Evolutionary conservation across 2,113 vertebrate species (phyloP).

Genomic region (Crocuta crocuta): DNA sequence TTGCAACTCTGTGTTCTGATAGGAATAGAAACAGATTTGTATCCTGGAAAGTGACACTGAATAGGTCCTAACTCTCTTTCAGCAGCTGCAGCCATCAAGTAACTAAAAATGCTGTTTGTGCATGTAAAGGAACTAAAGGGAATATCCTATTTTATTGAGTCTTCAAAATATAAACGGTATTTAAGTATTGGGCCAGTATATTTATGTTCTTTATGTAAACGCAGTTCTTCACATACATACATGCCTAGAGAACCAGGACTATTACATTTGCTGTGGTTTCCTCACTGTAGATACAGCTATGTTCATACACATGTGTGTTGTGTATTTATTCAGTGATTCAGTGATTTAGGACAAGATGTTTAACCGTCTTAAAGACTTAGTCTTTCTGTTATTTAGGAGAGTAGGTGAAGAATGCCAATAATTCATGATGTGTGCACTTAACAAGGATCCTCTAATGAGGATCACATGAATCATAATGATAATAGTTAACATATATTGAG

Average conservation of each 20-base stretch:
- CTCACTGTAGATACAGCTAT: not conserved
- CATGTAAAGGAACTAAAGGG: not conserved
- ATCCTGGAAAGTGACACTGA: not conserved
- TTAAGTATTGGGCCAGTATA: not conserved
- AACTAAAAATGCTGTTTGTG: not conserved
- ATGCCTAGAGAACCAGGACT: not conserved
- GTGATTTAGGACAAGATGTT: not conserved
- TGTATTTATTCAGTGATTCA: not conserved
- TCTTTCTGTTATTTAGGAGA: not conserved
- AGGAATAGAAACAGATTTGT: not conserved
- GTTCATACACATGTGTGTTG: not conserved
- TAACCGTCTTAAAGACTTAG: not conserved
- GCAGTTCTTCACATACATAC: not conserved
- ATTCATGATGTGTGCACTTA: not conserved
- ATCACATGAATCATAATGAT: not conserved
- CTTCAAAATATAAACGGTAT: not conserved
- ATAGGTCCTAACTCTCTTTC: not conserved
- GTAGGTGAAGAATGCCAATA: not conserved
- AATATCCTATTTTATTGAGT: not conserved
- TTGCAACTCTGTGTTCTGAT: not conserved
- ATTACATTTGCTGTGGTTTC: not conserved
- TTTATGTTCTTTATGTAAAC: not conserved
- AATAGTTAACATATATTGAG: not conserved
- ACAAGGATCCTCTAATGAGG: not conserved
- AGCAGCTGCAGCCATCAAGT: not conserved